Percentiles rank a stretch among this genome's conserved stretches.
Conservation (phyloP, 1,140 invertebrate species). For the Maconellicoccus hirsutus region DNA sequence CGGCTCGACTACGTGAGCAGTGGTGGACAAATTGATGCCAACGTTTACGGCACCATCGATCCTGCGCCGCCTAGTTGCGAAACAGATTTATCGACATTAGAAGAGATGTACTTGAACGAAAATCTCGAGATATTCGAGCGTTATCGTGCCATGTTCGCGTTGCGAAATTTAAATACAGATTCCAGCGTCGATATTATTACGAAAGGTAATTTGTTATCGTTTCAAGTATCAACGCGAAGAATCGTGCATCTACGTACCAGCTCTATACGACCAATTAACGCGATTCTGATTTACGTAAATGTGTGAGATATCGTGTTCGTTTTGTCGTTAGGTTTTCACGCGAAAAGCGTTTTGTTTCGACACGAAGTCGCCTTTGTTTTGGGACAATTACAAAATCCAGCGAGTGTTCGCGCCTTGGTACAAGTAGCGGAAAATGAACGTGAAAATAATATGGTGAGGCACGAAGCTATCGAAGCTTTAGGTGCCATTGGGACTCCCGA, state of each 20-base stretch:
- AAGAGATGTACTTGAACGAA: conserved; percentile 59
- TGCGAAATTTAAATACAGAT: conserved; percentile 71
- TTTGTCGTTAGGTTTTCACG: conserved; percentile 55
- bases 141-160: conserved; percentile 93
- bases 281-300: too few relatives aligned
- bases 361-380: conserved; percentile 98
- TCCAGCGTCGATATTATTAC: conserved; percentile 68
- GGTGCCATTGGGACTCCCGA: conserved; percentile 87
- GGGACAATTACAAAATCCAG: conserved; percentile 82
- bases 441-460: conserved; percentile 95
- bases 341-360: conserved; percentile 78
- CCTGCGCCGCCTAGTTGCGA: conserved; percentile 68
- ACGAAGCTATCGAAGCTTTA: conserved; percentile 96
- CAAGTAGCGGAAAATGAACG: conserved; percentile 55
- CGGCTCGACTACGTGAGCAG: conserved; percentile 64
- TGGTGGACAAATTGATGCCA: conserved; percentile 39
- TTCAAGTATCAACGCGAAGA: too few relatives aligned
- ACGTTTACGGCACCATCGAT: conserved; percentile 78
- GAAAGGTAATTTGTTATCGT: conserved; percentile 46
- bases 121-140: conserved; percentile 68
- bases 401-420: conserved; percentile 61
- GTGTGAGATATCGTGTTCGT: neutral
- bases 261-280: too few relatives aligned
- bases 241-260: too few relatives aligned
- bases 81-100: conserved; percentile 49